phyloP scores from a whole-genome alignment of 2,113 vertebrate species.

The Cranoglanis bouderius region DNA sequence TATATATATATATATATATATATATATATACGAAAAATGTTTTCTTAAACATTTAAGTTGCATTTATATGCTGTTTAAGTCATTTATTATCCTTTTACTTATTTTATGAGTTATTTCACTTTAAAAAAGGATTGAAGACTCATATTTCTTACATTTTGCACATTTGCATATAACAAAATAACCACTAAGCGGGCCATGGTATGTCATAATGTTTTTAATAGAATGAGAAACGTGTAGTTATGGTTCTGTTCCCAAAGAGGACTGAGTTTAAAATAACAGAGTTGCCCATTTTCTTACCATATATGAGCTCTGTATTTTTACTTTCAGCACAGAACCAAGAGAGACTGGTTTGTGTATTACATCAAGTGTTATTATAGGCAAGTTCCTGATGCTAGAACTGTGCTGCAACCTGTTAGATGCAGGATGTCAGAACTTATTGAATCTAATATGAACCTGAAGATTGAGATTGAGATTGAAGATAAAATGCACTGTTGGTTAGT shows the following conservation, averaged over 20 bases:
- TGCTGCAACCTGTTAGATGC: background rate
- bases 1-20: too few species aligned
- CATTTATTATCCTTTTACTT: background rate
- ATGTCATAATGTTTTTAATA: slow-evolving; percentile 28
- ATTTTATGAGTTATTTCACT: background rate
- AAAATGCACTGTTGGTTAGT: background rate
- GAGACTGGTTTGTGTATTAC: slow-evolving; percentile 1
- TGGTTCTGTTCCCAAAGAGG: slow-evolving; percentile 12
- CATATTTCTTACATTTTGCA: background rate
- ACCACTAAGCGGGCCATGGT: background rate
- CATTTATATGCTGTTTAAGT: background rate
- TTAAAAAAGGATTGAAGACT: background rate
- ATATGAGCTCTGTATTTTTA: slow-evolving; percentile 29
- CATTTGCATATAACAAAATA: background rate
- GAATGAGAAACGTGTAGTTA: slow-evolving; percentile 25
- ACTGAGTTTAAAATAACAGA: slow-evolving; percentile 39
- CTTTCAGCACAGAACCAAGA: background rate
- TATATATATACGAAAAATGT: background rate
- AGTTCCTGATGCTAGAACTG: background rate
- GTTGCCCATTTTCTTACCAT: slow-evolving; percentile 28
- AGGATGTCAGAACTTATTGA: background rate
- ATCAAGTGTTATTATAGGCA: slow-evolving; percentile 4
- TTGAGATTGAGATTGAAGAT: background rate
- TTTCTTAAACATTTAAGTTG: background rate
- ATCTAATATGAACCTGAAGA: background rate